Percentiles rank a stretch among this genome's conserved stretches.
Conservation (phyloP, 2,888 invertebrate species). For the Ischnus inquisitorius region DNA sequence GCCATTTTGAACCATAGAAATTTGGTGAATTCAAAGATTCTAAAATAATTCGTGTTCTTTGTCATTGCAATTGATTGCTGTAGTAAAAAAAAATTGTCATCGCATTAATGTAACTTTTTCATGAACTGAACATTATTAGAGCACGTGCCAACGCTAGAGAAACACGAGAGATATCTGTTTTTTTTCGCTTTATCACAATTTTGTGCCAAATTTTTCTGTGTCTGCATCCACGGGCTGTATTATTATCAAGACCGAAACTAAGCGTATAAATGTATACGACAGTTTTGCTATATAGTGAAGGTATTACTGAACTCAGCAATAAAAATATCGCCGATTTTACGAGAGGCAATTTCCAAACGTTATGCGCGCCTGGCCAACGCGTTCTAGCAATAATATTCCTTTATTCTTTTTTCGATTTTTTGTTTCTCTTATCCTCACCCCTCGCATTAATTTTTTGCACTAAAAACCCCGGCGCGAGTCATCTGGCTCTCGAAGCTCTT, state of each 20-base stretch:
- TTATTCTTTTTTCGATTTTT: constrained; percentile 2
- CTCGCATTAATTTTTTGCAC: constrained; percentile 7
- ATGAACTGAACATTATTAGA: neutral
- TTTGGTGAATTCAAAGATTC: too few relatives aligned
- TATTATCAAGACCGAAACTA: neutral
- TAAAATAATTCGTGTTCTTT: constrained; percentile 24
- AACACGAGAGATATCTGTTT: neutral
- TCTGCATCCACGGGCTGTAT: neutral
- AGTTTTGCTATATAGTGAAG: constrained; percentile 1
- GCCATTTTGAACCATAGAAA: too few relatives aligned
- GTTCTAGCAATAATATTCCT: constrained; percentile 46
- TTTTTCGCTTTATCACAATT: neutral
- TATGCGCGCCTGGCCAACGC: constrained; percentile 27
- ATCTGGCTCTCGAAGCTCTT: neutral
- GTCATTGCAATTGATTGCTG: neutral
- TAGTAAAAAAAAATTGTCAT: neutral
- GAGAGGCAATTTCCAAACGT: constrained; percentile 52
- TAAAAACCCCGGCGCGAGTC: constrained; percentile 19
- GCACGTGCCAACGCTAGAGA: neutral
- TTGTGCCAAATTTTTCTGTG: neutral
- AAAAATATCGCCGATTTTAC: constrained; percentile 55
- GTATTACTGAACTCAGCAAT: constrained; percentile 40
- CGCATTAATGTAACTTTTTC: constrained; percentile 9
- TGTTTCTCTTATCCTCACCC: neutral
- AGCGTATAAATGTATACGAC: neutral